These are phyloP conservation scores for Cistogaster globosa DNA, from an alignment of 2,888 invertebrate genomes.

Conservation along the genomic window DNA sequence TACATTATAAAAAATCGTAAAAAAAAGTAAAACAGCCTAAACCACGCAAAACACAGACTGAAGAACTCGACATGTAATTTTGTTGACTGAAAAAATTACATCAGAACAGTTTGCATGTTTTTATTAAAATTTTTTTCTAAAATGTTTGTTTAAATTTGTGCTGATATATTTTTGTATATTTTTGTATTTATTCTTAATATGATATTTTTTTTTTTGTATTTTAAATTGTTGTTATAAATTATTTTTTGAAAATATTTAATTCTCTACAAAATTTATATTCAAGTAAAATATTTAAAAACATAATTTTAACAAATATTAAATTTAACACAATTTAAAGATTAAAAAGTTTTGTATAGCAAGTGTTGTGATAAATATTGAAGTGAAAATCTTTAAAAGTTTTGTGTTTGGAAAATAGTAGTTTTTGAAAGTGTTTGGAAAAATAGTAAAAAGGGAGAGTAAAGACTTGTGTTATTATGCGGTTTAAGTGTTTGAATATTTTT, in stretches of 20 bases:
- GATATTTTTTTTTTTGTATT: background rate
- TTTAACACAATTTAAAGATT: background rate
- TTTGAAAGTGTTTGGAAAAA: conserved; percentile 36
- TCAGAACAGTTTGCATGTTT: conserved; percentile 69
- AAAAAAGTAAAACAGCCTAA: conserved; percentile 79
- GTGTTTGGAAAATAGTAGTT: conserved; percentile 30
- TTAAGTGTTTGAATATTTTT: conserved; percentile 66
- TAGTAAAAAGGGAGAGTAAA: conserved; percentile 8
- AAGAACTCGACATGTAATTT: conserved; percentile 81
- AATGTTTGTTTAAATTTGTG: conserved; percentile 56
- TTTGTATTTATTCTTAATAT: background rate
- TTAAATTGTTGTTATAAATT: too few species aligned
- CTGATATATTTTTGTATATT: too few species aligned
- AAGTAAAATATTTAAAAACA: too few species aligned
- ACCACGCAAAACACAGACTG: conserved; percentile 82
- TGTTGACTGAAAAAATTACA: conserved; percentile 74
- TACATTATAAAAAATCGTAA: background rate
- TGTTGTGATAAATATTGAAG: conserved; percentile 37
- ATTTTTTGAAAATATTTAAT: too few species aligned
- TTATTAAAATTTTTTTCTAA: background rate
- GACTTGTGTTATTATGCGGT: conserved; percentile 69
- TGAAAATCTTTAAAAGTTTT: conserved; percentile 34
- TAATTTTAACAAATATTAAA: background rate
- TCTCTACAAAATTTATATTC: too few species aligned
- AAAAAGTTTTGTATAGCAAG: background rate